Base-by-base conservation (phyloP, 2,797 vertebrate species). In the Danio albolineatus region DNA sequence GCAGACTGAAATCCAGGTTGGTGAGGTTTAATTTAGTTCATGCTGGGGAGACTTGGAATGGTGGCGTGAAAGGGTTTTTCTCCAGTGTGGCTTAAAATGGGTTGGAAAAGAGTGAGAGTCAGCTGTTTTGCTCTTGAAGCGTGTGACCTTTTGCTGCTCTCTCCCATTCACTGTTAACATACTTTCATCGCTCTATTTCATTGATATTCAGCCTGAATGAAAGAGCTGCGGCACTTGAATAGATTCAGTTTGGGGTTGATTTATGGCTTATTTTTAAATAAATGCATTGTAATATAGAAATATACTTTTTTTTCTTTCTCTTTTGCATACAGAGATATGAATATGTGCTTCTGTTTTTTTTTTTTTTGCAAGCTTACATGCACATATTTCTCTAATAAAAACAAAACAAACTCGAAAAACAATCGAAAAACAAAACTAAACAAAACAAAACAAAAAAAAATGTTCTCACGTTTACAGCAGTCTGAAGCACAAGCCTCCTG, bases 1-100 rank as follows among this genome's bases (percentile, higher is more conserved):
- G 56, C 44, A 66, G 43, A 19, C 16, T 56, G 51, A 44, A 16
- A 48, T 59, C 39, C 19, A 36, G 10, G 53, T 67, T 36, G 14
- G 51, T 75, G 56, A 10, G 19, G 78, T 76, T 81, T 75, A 19
- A 59, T 38, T 79, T 48, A 21, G 53, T 76, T 79, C 43, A 51
- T 53, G 61, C 62, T 81, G 48, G 56, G 48, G 48, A 38, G 51
- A 62, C 71, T 73, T 75, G 71, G 59, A 62, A 10, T 2, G 19
- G 53, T 43, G 17, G 46, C 21, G 36, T 72, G 61, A 81, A 85
- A 62, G 4, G 5, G 39, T 38, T 38, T 39, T 62, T 46, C 28
- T 19, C 7, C 28, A 49, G 9, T 28, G 16, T 28, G 44, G 9
- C 13, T 65, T 41, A 44, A 60, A 46, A 71, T 71, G 53, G 19